A percentile compares a stretch with the other conserved stretches of the same genome.
phyloP scores from a whole-genome alignment of 2,797 vertebrate genomes.

The Hemitrygon akajei region DNA sequence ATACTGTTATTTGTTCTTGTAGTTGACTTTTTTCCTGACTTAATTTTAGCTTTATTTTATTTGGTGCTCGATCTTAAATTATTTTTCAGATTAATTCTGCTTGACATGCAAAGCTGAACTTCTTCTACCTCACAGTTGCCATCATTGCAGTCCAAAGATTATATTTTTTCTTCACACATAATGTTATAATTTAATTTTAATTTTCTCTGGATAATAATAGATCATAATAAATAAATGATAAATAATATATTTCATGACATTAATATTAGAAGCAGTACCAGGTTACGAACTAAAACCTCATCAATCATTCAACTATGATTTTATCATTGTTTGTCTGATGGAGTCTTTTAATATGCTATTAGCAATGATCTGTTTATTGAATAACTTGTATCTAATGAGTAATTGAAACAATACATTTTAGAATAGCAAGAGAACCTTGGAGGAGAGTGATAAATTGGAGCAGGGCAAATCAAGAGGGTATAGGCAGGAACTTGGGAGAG shows the following conservation, averaged over 20 bases:
- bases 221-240: no score
- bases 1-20: neutral
- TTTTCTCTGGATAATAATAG: neutral
- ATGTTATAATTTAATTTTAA: neutral
- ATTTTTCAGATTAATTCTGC: neutral
- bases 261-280: neutral
- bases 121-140: neutral
- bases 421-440: no score
- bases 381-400: conserved; percentile 7
- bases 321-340: neutral
- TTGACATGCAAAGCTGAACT: neutral
- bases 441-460: no score
- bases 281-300: neutral
- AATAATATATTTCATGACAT: neutral
- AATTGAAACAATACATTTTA: neutral
- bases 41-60: neutral
- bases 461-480: no score
- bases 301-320: neutral
- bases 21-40: neutral
- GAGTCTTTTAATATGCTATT: neutral
- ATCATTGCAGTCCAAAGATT: neutral
- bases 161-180: neutral
- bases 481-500: no score
- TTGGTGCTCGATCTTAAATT: neutral
- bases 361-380: neutral